Evolutionary conservation across 2,113 vertebrate species (phyloP).

Genomic region (Oophaga pumilio): DNA sequence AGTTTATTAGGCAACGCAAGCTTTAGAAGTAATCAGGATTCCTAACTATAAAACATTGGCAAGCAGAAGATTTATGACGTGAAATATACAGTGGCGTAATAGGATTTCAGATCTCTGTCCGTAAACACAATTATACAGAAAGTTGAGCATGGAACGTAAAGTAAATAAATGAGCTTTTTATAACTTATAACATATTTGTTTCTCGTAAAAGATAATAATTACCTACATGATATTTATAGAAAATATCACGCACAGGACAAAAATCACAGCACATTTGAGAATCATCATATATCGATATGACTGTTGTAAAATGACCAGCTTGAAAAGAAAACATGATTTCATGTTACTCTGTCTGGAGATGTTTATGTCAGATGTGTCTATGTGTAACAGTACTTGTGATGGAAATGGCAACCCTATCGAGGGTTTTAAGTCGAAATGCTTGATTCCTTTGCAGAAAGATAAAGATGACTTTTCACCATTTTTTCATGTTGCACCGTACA

Average conservation of each 20-base stretch:
- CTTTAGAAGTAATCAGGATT: conserved; percentile 46
- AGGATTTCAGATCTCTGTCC: conserved; percentile 30
- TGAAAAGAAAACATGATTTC: too few relatives aligned
- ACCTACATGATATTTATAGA: background rate
- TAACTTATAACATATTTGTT: background rate
- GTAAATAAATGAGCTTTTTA: background rate
- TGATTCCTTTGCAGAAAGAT: too few relatives aligned
- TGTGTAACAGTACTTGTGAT: too few relatives aligned
- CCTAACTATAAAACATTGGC: conserved; percentile 44
- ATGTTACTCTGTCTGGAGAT: too few relatives aligned
- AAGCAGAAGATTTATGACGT: conserved; percentile 39
- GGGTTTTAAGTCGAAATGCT: too few relatives aligned
- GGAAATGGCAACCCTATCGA: too few relatives aligned
- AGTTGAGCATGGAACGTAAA: background rate
- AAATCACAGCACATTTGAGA: background rate
- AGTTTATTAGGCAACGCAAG: conserved; percentile 48
- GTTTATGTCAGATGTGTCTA: too few relatives aligned
- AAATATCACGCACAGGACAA: background rate
- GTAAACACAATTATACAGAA: conserved; percentile 13
- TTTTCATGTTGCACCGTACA: too few relatives aligned
- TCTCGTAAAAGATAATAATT: background rate
- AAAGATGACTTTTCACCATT: too few relatives aligned
- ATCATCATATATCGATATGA: background rate
- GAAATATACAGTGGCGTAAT: conserved; percentile 25
- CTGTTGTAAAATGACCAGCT: too few relatives aligned